These are phyloP conservation scores for Ciconia boyciana DNA, from an alignment of 2,113 vertebrate species.

Conservation along the genomic window DNA sequence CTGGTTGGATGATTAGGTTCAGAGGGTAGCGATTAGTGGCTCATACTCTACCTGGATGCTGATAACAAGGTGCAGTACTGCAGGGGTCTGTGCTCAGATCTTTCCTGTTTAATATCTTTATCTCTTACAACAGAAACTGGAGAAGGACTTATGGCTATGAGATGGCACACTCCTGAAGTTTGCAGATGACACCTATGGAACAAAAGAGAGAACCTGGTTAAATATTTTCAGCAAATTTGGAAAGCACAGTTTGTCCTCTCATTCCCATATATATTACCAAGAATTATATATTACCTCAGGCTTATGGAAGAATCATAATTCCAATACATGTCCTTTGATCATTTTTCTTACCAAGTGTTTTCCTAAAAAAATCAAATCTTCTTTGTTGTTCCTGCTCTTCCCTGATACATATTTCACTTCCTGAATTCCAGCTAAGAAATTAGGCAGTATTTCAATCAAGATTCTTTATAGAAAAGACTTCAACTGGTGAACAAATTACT, in stretches of 20 bases:
- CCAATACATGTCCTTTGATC: background rate
- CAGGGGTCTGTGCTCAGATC: background rate
- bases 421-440: slow-evolving; percentile 46
- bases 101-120: background rate
- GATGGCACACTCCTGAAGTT: background rate
- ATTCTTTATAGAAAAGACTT: slow-evolving; percentile 22
- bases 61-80: background rate
- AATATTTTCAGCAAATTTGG: background rate
- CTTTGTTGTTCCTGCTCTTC: background rate
- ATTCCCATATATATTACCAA: background rate
- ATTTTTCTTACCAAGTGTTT: background rate
- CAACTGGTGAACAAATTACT: slow-evolving; percentile 39
- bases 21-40: background rate
- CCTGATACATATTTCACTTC: background rate
- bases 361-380: background rate
- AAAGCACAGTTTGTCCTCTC: background rate
- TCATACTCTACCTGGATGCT: background rate
- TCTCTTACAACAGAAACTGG: background rate
- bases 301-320: background rate
- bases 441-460: slow-evolving; percentile 31
- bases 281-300: background rate
- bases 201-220: background rate
- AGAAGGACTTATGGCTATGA: background rate
- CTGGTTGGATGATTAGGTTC: background rate
- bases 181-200: background rate